A percentile compares a stretch with the other conserved stretches of the same genome.
Evolutionary conservation across 2,888 invertebrate species (phyloP).

Genomic region (Ennomos erosarius): DNA sequence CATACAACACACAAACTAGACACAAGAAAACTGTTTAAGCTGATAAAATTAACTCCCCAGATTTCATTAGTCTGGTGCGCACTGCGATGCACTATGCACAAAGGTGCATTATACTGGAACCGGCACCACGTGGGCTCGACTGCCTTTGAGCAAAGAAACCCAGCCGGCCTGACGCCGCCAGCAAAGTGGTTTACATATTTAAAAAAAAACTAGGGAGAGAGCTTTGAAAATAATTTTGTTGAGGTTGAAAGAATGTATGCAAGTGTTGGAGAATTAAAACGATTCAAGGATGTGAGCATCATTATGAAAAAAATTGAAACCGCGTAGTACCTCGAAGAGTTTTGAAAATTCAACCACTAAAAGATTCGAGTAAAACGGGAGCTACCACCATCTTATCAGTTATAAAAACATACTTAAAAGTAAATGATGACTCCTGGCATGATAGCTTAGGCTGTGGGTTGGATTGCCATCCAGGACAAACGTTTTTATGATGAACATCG

Average conservation of each 20-base stretch:
- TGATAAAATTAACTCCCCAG: conserved; percentile 40
- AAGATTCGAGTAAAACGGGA: too few species aligned
- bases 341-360: too few species aligned
- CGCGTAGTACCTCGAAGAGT: too few species aligned
- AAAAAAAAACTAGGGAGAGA: conserved; percentile 27
- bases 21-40: conserved; percentile 21
- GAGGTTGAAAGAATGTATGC: conserved; percentile 32
- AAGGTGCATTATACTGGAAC: conserved; percentile 49
- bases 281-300: too few species aligned
- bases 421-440: too few species aligned
- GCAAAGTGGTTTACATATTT: conserved; percentile 64
- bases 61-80: conserved; percentile 42
- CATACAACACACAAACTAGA: neutral
- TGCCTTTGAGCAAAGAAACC: conserved; percentile 72
- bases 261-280: conserved; percentile 32
- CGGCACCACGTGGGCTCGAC: conserved; percentile 55
- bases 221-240: conserved; percentile 32
- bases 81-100: conserved; percentile 55
- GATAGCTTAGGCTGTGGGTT: too few species aligned
- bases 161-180: conserved; percentile 58
- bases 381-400: too few species aligned
- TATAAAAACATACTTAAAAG: too few species aligned
- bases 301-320: too few species aligned
- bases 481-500: too few species aligned
- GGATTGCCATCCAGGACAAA: too few species aligned